These are phyloP conservation scores for Pithys albifrons DNA, from an alignment of 2,113 vertebrate genomes.

Conservation along the genomic window DNA sequence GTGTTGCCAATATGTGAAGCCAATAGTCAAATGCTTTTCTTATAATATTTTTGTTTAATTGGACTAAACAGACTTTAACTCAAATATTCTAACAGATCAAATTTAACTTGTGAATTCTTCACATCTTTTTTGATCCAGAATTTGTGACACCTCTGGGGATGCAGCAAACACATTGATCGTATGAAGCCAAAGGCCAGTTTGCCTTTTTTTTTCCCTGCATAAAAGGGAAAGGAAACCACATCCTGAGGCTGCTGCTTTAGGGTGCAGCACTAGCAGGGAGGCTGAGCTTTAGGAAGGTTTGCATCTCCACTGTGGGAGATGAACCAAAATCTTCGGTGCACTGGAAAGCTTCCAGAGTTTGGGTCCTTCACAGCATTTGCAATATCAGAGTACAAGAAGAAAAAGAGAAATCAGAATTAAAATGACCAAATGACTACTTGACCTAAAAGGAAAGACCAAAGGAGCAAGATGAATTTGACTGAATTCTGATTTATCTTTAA, in stretches of 20 bases:
- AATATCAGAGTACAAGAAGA: not conserved
- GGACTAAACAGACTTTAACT: not conserved
- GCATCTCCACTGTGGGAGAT: not conserved
- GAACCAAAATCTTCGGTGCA: not conserved
- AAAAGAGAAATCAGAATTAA: not conserved
- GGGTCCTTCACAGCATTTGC: not conserved
- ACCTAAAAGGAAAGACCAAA: not conserved
- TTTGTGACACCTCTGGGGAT: not conserved
- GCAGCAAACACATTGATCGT: accelerated
- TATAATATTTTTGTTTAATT: not conserved
- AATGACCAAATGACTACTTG: not conserved
- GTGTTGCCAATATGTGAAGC: not conserved
- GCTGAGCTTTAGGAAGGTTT: not conserved
- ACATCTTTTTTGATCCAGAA: not conserved
- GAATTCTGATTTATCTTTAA: not conserved
- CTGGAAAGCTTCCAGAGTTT: not conserved
- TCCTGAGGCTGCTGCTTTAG: not conserved
- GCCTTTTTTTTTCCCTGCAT: not conserved
- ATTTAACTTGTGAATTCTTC: not conserved
- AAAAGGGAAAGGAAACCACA: not conserved
- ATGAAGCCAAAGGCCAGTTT: not conserved
- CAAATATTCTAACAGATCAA: not conserved
- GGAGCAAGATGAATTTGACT: not conserved
- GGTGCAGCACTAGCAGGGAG: not conserved
- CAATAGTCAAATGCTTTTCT: not conserved